Base-by-base conservation (phyloP, 1,140 invertebrate genomes). In the Drosophila setifemur region DNA sequence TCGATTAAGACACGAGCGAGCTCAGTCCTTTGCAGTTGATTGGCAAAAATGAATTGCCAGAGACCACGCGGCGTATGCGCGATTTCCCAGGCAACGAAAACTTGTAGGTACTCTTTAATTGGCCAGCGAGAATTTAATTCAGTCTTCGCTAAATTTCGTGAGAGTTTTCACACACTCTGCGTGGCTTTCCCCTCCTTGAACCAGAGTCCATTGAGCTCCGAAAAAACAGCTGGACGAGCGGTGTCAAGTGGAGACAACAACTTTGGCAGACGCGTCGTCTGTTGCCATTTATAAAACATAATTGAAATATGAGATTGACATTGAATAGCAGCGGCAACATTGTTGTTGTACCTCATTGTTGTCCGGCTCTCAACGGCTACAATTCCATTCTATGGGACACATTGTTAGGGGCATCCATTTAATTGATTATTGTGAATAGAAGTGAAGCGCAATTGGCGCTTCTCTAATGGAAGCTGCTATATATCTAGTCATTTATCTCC, bases 271-370 rank as follows among this genome's bases (percentile, higher is more conserved):
- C 72, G 44, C 26, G 66, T 50, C 66, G 79, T 85, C 79, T 82
- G 74, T 61, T 57, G 79, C 81, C 79, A 83, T 83, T 83, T 83
- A 83, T 79, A 85, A 78, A 83, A 77, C 74, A 83, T 85, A 86
- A 85, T 85, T 85, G 79, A 85, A 85, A 85, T 86, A 86, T 75
- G 81, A 85, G 79, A 85, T 86, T 79, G 79, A 85, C 74, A 85
- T 85, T 85, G 63, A 85, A 83, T 83, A 74, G 70, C 78, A 66
- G 73, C 78, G 61, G 48, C 19, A 54, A 53, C 40, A 63, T 40
- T 57, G 60, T 37, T 73, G 45, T 39, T 71, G 60, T 55, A 57
- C 74, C 53, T 69, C 55, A 54, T 82, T 78, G 78, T 82, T 68
- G 61, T 42, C 8, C 25, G 43, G 60, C 67, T 69, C 73, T 42